These are phyloP conservation scores for Amniataba percoides DNA, from an alignment of 2,797 vertebrate genomes.

Conservation along the genomic window DNA sequence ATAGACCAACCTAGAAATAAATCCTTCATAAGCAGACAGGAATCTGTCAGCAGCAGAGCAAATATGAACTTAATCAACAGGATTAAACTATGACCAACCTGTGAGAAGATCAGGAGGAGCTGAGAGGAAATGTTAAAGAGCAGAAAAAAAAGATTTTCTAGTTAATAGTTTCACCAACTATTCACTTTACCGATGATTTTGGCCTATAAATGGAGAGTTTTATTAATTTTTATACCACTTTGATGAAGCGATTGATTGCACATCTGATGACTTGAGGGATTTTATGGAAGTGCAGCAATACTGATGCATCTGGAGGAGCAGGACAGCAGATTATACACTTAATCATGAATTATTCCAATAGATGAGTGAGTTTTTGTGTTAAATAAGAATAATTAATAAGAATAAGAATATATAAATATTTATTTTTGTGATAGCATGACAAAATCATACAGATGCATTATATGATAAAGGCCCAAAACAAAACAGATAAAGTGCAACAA, in stretches of 20 bases:
- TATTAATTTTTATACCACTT: not conserved
- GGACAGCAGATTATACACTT: not conserved
- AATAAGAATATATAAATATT: too few relatives aligned
- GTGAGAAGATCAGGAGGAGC: not conserved
- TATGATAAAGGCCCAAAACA: too few relatives aligned
- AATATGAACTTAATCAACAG: not conserved
- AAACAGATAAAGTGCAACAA: not conserved
- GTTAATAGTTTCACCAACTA: too few relatives aligned
- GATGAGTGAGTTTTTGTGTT: too few relatives aligned
- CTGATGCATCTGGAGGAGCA: not conserved
- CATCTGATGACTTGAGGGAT: not conserved
- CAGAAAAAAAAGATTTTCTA: too few relatives aligned
- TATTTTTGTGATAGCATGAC: too few relatives aligned
- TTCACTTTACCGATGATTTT: too few relatives aligned
- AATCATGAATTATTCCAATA: not conserved
- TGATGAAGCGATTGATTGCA: not conserved
- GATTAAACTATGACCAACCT: constrained; percentile 19
- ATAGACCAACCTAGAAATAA: not conserved
- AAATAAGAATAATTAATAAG: too few relatives aligned
- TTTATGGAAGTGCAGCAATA: constrained; percentile 2
- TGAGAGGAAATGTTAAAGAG: not conserved
- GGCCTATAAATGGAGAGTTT: not conserved
- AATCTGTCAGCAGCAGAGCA: not conserved
- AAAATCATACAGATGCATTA: too few relatives aligned
- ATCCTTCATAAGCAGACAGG: constrained; percentile 8